Evolutionary conservation across 2,797 vertebrate genomes (phyloP), one percentile per base, ranked within the genome.

Genomic region (Pogonophryne albipinna): DNA sequence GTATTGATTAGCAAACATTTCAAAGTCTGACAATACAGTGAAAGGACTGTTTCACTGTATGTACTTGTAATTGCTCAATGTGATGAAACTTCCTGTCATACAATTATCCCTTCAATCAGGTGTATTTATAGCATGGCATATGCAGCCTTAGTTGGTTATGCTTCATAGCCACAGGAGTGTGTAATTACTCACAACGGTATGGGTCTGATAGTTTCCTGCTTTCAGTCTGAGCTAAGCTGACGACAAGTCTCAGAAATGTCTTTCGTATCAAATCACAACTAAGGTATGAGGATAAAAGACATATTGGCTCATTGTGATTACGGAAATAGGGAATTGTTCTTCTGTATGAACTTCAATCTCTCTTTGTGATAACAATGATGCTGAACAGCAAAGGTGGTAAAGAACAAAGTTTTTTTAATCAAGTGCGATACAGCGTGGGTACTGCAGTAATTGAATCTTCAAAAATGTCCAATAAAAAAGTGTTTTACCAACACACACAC

Each of bases 21-120:
- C 41, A 6, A 19, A 19, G 59, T 58, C 64, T 82, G 51, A 52
- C 53, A 64, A 19, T 17, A 27, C n/a, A 49, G 56, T 23, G 45
- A 14, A 57, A 19, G 19, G 58, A 20, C 62, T 72, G 4, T 66
- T 74, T 82, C 66, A 74, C 65, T 68, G 58, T 50, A 10, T 49
- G 50, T 41, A 57, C 45, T 49, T 52, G 23, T 50, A 58, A 62
- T 76, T 74, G 52, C 51, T 70, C 23, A 19, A 15, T 66, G 63
- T 66, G 59, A 45, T n/a, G 16, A 71, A 66, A 69, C 42, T 50
- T 27, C 41, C 27, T n/a, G 53, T 45, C 61, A 80, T 77, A 83
- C 70, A 89, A 85, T 85, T 79, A 79, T 72, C 61, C 75, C 59
- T 64, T 88, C 74, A 84, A 81, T 88, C 69, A 86, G 44, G 51